Evolutionary conservation across 1,140 invertebrate species (phyloP), one percentile per base, ranked within the genome.

Genomic region (Pollicipes pollicipes): DNA sequence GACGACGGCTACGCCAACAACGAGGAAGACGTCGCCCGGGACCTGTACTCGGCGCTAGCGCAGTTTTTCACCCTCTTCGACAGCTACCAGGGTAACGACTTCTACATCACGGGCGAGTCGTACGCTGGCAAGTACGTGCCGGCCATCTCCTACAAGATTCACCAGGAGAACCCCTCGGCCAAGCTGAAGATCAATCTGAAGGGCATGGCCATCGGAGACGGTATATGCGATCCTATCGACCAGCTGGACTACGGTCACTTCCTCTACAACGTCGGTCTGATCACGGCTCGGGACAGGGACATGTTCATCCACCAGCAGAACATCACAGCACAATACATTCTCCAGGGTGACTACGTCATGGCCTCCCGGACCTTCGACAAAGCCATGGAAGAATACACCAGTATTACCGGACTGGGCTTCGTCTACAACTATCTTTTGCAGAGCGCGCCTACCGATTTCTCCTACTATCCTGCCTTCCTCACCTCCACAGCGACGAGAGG

Each of bases 201-300:
- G 28, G 64, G 83, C 28, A 77, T 95, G 72, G 87, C 88, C 0
- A 93, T 95, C 76, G 91, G 91, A 0, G 91, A 94, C 81, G 91
- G 91, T 0, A 79, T 92, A 0, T 87, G 85, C 72, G 92, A 94
- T 80, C 91, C 91, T 0, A 80, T 85, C 32, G 85, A 89, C 77
- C 90, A 92, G 81, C 77, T 90, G 0, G 78, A 86, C 21, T 93
- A 93, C 77, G 87, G 88, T 13, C 85, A 89, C 74, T 90, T 90
- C 80, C 83, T 95, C 67, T 93, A 90, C 77, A 87, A 90, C 76
- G 78, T 90, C 67, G 91, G 91, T 0, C 80, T 93, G 1, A 80
- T 93, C 67, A 90, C 91, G 77, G 82, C 82, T 69, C 85, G 85
- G 73, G 84, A 76, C 8, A 80, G 83, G 45, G 78, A 82, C 21